Base-by-base conservation (phyloP, 2,113 vertebrate genomes). In the Hiodon tergisus region DNA sequence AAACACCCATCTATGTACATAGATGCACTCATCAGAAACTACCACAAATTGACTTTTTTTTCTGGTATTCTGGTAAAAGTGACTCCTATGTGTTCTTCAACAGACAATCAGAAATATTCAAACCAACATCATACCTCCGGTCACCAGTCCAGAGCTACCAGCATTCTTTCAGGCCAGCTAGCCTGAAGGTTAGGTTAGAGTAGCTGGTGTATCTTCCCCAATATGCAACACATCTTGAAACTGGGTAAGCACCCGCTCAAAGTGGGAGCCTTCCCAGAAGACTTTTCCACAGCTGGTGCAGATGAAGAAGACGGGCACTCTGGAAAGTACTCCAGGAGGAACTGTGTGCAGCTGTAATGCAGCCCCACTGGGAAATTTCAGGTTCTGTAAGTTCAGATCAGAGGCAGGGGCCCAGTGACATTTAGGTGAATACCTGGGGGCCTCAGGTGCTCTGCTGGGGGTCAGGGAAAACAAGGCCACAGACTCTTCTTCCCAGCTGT, bases 201-300 rank as follows among this genome's bases (percentile, higher is more conserved):
- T 57, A 31, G 73, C 5, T n/a, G 46, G 6, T 48, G 65, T 48
- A 48, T 78, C 73, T 2, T 83, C 71, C 0, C 77, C 3, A 2
- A 88, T 0, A 0, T 82, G 77, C 5, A 94, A 85, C 67, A 94
- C 77, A 2, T 93, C 90, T 31, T 79, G 81, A 77, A 96, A 94
- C 84, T 92, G 90, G 48, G 86, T 81, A 6, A 93, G 57, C 0
- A 94, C 48, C 0, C 82, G 90, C 55, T 86, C 85, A 4, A 91
- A 94, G 82, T 95, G 95, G 4, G 94, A 93, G 3, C 93, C 95
- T 73, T 96, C 94, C 93, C 96, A 96, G 88, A 96, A 96, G 55
- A 96, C 90, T 75, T 95, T 95, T 74, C 95, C 93, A 0, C 94
- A 96, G 74, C 67, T 75, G 1, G 84, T 86, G 84, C 94, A 94